These are phyloP conservation scores for Tricholaema leucomelas DNA, from an alignment of 2,113 vertebrate species.

Conservation along the genomic window DNA sequence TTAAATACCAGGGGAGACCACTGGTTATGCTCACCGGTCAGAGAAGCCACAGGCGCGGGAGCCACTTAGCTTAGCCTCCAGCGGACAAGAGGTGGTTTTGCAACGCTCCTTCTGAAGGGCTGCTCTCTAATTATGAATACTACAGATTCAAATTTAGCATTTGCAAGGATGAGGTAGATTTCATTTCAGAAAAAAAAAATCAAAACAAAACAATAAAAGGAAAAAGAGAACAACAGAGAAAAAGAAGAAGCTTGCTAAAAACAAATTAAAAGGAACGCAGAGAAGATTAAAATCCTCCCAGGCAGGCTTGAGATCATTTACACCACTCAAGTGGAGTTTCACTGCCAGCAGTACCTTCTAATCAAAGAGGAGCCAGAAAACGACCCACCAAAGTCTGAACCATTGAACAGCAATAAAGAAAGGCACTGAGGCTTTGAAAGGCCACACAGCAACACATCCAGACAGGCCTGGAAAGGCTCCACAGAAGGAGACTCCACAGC, in stretches of 20 bases:
- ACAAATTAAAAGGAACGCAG: conserved; percentile 36
- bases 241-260: conserved; percentile 12
- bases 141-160: conserved; percentile 37
- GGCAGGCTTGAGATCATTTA: neutral
- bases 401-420: neutral
- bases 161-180: conserved; percentile 39
- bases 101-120: neutral
- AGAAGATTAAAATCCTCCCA: neutral
- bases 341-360: neutral
- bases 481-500: no score
- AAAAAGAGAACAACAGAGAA: neutral
- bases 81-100: conserved; percentile 5
- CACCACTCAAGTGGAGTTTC: neutral
- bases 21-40: conserved; percentile 22
- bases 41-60: conserved; percentile 46
- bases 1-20: conserved; percentile 50
- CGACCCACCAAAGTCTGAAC: neutral
- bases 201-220: neutral
- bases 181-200: neutral
- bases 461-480: no score
- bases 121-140: conserved; percentile 46
- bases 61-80: neutral
- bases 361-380: neutral
- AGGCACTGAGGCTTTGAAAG: neutral
- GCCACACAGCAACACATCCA: no score